Conservation (phyloP, 2,113 vertebrate genomes). For the Halichoerus grypus region DNA sequence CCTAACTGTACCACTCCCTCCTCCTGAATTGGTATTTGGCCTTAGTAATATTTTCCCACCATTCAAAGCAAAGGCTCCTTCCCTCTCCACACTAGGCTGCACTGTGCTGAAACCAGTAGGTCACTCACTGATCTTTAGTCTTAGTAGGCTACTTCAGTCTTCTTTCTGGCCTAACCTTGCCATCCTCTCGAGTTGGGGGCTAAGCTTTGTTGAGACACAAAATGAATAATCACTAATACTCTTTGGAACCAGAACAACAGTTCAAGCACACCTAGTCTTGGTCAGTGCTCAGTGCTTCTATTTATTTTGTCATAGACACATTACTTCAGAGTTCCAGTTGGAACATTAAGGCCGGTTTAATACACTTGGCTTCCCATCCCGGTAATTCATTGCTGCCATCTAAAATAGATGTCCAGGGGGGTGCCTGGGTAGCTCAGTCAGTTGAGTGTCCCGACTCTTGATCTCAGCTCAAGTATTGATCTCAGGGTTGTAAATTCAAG, state of each 20-base stretch:
- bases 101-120: not conserved
- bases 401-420: not conserved
- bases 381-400: not conserved
- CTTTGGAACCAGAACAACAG: not conserved
- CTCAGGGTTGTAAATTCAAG: not conserved
- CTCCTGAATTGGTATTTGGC: not conserved
- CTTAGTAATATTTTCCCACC: not conserved
- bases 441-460: not conserved
- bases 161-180: not conserved
- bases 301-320: slow-evolving; percentile 1
- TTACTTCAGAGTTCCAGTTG: not conserved
- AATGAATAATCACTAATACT: not conserved
- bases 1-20: not conserved
- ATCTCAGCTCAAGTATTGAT: not conserved
- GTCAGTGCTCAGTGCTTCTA: not conserved
- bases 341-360: not conserved
- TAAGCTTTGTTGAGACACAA: not conserved
- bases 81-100: not conserved
- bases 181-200: not conserved
- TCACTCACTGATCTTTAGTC: not conserved
- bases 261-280: not conserved
- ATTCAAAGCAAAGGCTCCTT: not conserved
- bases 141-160: not conserved
- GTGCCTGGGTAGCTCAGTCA: not conserved
- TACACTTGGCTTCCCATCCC: not conserved